Conservation (phyloP, 2,797 vertebrate species). For the Cossypha dichroa region DNA sequence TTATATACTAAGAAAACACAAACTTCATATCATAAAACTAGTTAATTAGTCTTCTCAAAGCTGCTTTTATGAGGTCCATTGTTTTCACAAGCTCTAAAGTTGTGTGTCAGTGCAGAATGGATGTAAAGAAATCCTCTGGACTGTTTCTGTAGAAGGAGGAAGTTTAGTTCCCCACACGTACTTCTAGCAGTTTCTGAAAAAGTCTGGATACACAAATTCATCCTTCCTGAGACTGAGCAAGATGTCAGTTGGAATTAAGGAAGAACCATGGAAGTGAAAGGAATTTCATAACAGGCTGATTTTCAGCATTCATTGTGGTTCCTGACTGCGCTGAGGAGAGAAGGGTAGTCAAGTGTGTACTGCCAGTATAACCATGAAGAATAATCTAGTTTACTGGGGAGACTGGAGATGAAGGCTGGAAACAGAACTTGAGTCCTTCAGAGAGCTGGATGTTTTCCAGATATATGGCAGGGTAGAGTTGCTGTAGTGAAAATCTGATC, state of each 20-base stretch:
- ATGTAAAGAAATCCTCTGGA: not conserved
- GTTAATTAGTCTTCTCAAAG: constrained; percentile 37
- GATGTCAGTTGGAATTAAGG: not conserved
- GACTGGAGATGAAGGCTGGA: not conserved
- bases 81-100: not conserved
- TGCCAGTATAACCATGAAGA: not conserved
- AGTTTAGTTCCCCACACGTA: not conserved
- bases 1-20: constrained; percentile 30
- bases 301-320: not conserved
- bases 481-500: not conserved
- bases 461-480: not conserved
- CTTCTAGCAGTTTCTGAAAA: constrained; percentile 6
- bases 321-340: not conserved
- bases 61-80: not conserved
- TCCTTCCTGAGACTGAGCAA: not conserved
- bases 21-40: not conserved
- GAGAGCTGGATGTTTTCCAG: not conserved
- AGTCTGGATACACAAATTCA: not conserved
- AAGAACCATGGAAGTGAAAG: not conserved
- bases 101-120: not conserved
- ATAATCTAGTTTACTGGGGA: not conserved
- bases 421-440: not conserved
- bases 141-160: not conserved
- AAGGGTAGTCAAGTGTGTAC: not conserved
- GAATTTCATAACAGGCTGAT: not conserved